Evolutionary conservation across 2,113 vertebrate species (phyloP), one percentile per base, ranked within the genome.

Genomic region (Cettia cetti): DNA sequence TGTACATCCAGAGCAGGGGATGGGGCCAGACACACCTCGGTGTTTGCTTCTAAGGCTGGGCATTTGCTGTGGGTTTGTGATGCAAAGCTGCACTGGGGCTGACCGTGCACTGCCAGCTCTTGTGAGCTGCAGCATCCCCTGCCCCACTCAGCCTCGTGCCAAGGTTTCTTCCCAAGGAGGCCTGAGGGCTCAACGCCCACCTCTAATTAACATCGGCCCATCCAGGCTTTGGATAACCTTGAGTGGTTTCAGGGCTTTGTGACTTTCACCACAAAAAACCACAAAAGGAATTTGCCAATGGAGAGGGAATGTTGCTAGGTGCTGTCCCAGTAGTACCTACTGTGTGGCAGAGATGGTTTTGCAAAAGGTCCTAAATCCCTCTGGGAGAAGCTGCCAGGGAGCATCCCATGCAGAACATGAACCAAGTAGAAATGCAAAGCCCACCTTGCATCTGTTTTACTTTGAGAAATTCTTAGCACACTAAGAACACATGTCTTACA

Each of bases 401-500:
- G 35, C 1, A 1, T 19, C 21, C 28, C 16, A 5, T 0, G 2
- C 15, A 59, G 44, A 75, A 23, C 26, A 9, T 8, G 19, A 60
- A 33, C 23, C 49, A 42, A 80, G n/a, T 20, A 31, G 68, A 87
- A 93, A 44, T 23, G 37, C 37, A 76, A 30, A 15, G 68, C 9
- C 74, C 13, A 0, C 60, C 83, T 57, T 61, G 61, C 30, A 27
- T 60, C 52, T 64, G 66, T 49, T 42, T 39, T 26, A 35, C n/a
- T 7, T 49, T 33, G 59, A 66, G 54, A 24, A 77, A 63, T 74
- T 59, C 42, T 39, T 70, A 45, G 47, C 8, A 2, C 2, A 13
- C 42, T 54, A 30, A 69, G 59, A 63, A 69, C 23, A 24, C 26
- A 23, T 30, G 31, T 79, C 20, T n/a, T 63, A 42, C 37, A 24